Percentiles rank a stretch among this genome's conserved stretches.
Evolutionary conservation across 2,797 vertebrate species (phyloP).

Genomic region (Alosa sapidissima): DNA sequence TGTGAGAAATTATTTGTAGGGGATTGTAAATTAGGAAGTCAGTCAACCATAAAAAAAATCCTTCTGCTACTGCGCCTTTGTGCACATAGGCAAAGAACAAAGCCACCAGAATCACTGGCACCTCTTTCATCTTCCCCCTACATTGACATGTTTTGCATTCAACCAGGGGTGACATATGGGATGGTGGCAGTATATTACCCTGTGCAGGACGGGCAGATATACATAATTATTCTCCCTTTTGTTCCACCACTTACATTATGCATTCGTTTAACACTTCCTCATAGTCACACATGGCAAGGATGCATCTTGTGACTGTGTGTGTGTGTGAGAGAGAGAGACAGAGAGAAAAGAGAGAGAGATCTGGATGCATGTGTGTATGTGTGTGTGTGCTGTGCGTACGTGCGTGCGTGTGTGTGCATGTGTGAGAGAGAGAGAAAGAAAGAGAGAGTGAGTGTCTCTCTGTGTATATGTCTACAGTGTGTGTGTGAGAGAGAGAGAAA

Average conservation of each 20-base stretch:
- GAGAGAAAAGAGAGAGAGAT: neutral
- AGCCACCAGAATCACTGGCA: neutral
- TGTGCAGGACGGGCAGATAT: neutral
- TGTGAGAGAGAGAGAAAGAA: neutral
- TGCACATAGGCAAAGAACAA: constrained; percentile 6
- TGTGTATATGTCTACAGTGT: neutral
- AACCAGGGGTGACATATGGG: constrained; percentile 17
- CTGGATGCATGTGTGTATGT: neutral
- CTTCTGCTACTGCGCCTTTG: neutral
- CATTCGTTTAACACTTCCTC: constrained; percentile 19
- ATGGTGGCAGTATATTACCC: constrained; percentile 20
- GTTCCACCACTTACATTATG: constrained; percentile 2
- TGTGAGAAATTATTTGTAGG: too few species aligned
- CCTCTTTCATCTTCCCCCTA: constrained; percentile 3
- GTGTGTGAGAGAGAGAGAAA: neutral
- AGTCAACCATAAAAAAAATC: neutral
- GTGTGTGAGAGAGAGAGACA: neutral
- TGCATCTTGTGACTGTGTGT: neutral
- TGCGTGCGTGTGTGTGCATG: neutral
- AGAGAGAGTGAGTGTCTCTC: neutral
- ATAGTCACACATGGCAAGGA: neutral
- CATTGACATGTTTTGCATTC: constrained; percentile 15
- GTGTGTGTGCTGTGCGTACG: neutral
- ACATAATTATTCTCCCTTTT: constrained; percentile 22
- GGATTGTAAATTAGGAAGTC: neutral